These are phyloP conservation scores for Prenolepis imparis DNA, from an alignment of 2,888 invertebrate species.

Conservation along the genomic window DNA sequence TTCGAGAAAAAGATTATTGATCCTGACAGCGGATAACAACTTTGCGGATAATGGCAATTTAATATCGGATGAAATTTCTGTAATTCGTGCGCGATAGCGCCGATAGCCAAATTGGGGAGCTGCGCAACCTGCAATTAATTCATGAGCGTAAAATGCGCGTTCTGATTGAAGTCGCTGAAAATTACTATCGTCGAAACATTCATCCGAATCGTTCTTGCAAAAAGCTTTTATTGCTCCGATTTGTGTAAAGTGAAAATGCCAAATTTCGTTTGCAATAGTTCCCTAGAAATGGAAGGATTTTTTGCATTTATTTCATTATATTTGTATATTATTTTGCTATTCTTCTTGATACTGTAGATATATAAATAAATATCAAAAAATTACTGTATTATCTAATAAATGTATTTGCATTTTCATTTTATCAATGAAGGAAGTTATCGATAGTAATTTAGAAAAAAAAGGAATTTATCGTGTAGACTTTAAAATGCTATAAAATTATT, in stretches of 20 bases:
- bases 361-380: not conserved
- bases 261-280: conserved; percentile 21
- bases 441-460: not conserved
- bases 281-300: not conserved
- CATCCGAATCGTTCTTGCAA: conserved; percentile 30
- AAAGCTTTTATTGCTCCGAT: not conserved
- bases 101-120: conserved; percentile 53
- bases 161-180: conserved; percentile 57
- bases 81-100: conserved; percentile 55
- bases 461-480: not conserved
- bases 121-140: conserved; percentile 54
- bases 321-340: not conserved
- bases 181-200: conserved; percentile 51
- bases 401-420: conserved; percentile 12
- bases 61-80: conserved; percentile 57
- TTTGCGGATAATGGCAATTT: conserved; percentile 59
- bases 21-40: conserved; percentile 54
- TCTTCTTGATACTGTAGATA: not conserved
- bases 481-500: not conserved
- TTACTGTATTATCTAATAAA: not conserved
- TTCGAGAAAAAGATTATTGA: conserved; percentile 56
- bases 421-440: not conserved
- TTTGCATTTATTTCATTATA: conserved; percentile 4
- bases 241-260: conserved; percentile 37
- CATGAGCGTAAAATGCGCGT: conserved; percentile 56